Evolutionary conservation across 1,140 invertebrate genomes (phyloP).

Genomic region (Archivesica marissinica): DNA sequence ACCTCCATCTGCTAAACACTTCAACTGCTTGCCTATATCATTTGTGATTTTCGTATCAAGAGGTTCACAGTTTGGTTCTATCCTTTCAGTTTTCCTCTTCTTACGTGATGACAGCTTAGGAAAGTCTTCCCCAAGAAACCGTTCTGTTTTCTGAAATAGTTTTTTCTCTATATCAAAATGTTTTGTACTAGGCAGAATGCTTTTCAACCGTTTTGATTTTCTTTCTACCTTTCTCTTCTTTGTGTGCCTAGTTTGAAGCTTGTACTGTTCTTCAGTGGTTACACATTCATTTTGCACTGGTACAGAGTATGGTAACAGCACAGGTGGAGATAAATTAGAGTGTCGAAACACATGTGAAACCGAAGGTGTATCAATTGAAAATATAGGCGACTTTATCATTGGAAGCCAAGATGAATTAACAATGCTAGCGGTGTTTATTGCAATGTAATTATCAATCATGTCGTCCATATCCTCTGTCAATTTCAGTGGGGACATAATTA

Average conservation of each 20-base stretch:
- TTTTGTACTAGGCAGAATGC: background rate
- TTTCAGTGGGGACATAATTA: background rate
- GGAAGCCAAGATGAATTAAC: background rate
- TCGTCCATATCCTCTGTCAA: background rate
- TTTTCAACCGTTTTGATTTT: background rate
- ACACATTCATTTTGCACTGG: background rate
- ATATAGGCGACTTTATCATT: background rate
- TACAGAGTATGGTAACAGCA: background rate
- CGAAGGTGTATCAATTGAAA: background rate
- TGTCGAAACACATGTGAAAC: background rate
- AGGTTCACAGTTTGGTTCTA: background rate
- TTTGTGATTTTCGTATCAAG: too few relatives aligned
- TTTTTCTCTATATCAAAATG: background rate
- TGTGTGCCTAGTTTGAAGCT: background rate
- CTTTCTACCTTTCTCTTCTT: background rate
- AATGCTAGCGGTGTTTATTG: background rate
- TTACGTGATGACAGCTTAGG: background rate
- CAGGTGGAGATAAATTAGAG: background rate
- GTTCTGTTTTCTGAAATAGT: background rate
- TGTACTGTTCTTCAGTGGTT: background rate
- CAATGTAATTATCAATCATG: background rate
- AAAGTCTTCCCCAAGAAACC: constrained; percentile 2
- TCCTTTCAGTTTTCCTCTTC: background rate
- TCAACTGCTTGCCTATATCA: too few relatives aligned
- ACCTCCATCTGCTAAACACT: too few relatives aligned